These are phyloP conservation scores for Andinoacara biseriatus DNA, from an alignment of 2,113 vertebrate genomes.

Conservation along the genomic window DNA sequence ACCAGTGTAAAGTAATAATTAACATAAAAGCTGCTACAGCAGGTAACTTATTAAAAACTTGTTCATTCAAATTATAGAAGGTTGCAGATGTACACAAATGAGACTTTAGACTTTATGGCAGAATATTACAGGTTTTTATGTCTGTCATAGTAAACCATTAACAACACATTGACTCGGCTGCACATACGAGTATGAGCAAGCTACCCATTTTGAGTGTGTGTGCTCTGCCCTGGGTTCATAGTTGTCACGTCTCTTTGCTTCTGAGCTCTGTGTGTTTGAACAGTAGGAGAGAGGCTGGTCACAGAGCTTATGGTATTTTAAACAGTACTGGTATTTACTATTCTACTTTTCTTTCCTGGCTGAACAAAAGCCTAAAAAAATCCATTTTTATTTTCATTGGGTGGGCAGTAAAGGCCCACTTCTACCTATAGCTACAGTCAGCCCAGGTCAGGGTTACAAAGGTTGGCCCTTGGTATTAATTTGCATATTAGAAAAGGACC, in stretches of 20 bases:
- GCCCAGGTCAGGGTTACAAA: neutral
- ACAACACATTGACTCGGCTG: neutral
- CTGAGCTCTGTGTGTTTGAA: constrained; percentile 4
- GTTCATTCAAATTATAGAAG: neutral
- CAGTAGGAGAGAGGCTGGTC: fast-evolving
- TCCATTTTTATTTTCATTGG: neutral
- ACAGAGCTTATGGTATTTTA: neutral
- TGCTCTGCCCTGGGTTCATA: neutral
- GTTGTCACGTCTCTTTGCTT: neutral
- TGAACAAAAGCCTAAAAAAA: fast-evolving
- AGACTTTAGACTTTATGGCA: neutral
- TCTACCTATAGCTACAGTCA: neutral
- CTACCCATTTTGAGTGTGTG: neutral
- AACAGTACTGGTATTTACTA: neutral
- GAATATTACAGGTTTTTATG: neutral
- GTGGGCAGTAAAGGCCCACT: neutral
- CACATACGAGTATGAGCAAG: too few relatives aligned
- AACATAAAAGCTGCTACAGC: neutral
- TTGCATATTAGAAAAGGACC: neutral
- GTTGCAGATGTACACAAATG: neutral
- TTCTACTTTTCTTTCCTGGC: neutral
- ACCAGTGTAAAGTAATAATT: neutral
- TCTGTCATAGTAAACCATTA: neutral
- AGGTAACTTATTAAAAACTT: neutral
- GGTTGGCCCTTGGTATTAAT: neutral